Percentiles rank a stretch among this genome's conserved stretches.
Conservation (phyloP, 2,113 vertebrate genomes). For the Onychostoma macrolepis region DNA sequence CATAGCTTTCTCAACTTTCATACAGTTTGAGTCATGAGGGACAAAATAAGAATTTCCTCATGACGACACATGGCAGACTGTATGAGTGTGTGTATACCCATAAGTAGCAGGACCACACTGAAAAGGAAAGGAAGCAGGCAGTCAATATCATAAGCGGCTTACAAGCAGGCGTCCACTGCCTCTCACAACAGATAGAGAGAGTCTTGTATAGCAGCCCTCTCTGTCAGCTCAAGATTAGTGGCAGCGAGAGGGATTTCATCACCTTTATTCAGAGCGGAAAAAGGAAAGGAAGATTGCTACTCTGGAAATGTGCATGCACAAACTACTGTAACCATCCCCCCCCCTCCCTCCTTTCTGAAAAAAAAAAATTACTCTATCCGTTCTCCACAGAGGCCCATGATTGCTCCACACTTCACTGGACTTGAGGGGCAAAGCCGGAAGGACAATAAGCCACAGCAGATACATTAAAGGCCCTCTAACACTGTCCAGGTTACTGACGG, state of each 20-base stretch:
- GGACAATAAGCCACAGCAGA: conserved; percentile 58
- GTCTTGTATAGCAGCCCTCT: conserved; percentile 58
- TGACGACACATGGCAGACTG: conserved; percentile 49
- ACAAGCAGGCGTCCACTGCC: conserved; percentile 58
- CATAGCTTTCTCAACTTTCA: conserved; percentile 48
- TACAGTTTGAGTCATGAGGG: conserved; percentile 25
- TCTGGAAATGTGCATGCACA: conserved; percentile 63
- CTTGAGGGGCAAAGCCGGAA: conserved; percentile 53
- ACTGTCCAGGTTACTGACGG: conserved; percentile 58
- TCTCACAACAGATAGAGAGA: conserved; percentile 61
- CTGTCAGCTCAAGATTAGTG: conserved; percentile 63
- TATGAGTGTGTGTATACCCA: conserved; percentile 40
- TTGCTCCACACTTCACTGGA: conserved; percentile 59
- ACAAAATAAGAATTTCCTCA: conserved; percentile 53
- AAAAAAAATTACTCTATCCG: conserved; percentile 57
- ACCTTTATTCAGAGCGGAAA: conserved; percentile 63
- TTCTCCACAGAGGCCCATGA: conserved; percentile 55
- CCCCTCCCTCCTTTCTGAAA: conserved; percentile 1
- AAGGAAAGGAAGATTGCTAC: conserved; percentile 60
- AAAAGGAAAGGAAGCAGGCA: conserved; percentile 59
- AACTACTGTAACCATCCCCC: conserved; percentile 56
- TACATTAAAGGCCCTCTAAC: conserved; percentile 62
- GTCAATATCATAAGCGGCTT: conserved; percentile 66
- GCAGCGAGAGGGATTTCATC: conserved; percentile 62
- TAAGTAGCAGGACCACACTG: conserved; percentile 53